Evolutionary conservation across 2,113 vertebrate species (phyloP).

Genomic region (Ctenodactylus gundi): DNA sequence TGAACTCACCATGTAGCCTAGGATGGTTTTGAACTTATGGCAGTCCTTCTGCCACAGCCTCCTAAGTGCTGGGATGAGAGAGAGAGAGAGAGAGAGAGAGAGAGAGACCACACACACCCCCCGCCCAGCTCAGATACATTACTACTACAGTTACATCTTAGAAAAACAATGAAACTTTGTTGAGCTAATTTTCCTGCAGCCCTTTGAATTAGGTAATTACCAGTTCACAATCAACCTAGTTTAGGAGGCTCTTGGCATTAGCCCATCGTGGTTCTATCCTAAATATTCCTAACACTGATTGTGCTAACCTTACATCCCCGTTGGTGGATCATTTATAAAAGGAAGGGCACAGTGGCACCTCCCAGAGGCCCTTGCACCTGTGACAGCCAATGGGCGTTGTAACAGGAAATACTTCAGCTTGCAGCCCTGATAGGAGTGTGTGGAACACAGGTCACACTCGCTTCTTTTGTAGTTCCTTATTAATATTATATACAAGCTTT

Average conservation of each 20-base stretch:
- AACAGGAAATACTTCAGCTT: constrained; percentile 73
- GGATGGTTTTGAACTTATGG: too few species aligned
- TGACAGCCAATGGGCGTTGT: constrained; percentile 64
- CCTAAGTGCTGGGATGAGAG: too few species aligned
- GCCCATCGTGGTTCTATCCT: constrained; percentile 6
- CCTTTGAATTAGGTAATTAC: constrained; percentile 13
- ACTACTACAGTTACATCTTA: not conserved
- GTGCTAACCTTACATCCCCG: not conserved
- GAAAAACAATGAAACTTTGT: not conserved
- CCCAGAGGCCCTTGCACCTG: constrained; percentile 71
- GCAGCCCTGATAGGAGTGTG: constrained; percentile 46
- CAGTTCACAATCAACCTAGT: not conserved
- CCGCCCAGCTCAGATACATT: too few species aligned
- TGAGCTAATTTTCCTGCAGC: not conserved
- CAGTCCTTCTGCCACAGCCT: too few species aligned
- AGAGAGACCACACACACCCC: too few species aligned
- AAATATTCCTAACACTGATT: not conserved
- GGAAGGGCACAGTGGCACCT: constrained; percentile 32
- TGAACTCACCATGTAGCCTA: too few species aligned
- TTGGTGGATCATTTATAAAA: constrained; percentile 14
- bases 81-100: too few species aligned
- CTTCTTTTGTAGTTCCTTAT: constrained; percentile 66
- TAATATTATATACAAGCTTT: constrained; percentile 14
- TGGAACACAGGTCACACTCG: constrained; percentile 7
- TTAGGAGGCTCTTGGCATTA: not conserved